A percentile compares a stretch with the other conserved stretches of the same genome.
Evolutionary conservation across 2,113 vertebrate species (phyloP).

Genomic region (Dinomys branickii): DNA sequence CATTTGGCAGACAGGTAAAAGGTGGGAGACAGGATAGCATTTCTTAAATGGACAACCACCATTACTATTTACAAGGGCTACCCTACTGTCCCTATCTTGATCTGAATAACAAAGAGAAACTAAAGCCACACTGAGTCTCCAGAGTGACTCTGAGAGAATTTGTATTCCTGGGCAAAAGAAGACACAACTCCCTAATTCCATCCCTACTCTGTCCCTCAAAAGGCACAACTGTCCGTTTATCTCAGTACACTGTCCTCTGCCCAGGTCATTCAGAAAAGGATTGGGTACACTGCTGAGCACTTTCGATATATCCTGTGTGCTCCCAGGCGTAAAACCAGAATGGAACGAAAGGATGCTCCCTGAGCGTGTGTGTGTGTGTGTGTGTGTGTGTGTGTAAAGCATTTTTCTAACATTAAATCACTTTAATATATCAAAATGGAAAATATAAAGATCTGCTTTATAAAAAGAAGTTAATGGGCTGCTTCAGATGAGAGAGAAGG

Average conservation of each 20-base stretch:
- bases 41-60: background rate
- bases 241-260: background rate
- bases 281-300: too few relatives aligned
- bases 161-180: background rate
- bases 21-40: too few relatives aligned
- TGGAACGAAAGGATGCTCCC: rapidly evolving
- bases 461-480: background rate
- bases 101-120: constrained; percentile 35
- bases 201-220: background rate
- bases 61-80: background rate
- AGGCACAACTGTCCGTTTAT: background rate
- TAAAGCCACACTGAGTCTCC: background rate
- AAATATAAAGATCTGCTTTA: background rate
- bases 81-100: background rate
- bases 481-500: background rate
- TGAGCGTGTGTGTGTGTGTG: too few relatives aligned
- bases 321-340: background rate
- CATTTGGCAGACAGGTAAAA: background rate
- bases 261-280: background rate
- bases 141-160: background rate
- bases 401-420: background rate
- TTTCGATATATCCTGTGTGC: background rate
- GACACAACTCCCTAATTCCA: background rate
- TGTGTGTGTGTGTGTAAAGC: too few relatives aligned
- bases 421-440: background rate